Evolutionary conservation across 2,797 vertebrate genomes (phyloP).

Genomic region (Gymnothorax reevesii): DNA sequence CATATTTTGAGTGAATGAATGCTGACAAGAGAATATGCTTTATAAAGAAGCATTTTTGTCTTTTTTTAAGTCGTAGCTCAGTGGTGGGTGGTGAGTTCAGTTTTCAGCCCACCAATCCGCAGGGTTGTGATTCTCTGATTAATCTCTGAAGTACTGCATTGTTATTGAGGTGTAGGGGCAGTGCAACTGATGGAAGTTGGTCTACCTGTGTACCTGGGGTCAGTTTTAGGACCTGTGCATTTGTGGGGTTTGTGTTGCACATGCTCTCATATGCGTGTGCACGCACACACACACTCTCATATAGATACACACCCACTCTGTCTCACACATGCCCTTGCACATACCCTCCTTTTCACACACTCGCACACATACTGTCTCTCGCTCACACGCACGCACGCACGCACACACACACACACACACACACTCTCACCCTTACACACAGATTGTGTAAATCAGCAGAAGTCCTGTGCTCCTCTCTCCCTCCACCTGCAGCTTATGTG

Average conservation of each 20-base stretch:
- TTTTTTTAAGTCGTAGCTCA: constrained; percentile 51
- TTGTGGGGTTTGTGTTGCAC: too few species aligned
- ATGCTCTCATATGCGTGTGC: neutral
- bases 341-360: neutral
- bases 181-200: constrained; percentile 50
- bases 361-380: neutral
- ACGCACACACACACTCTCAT: neutral
- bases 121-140: constrained; percentile 42
- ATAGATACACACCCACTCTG: neutral
- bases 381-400: neutral
- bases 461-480: constrained; percentile 3
- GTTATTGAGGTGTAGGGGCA: constrained; percentile 53
- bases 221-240: constrained; percentile 14
- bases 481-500: neutral
- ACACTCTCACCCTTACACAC: neutral
- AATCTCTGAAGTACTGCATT: constrained; percentile 62
- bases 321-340: neutral
- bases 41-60: constrained; percentile 62
- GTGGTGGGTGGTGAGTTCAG: constrained; percentile 37
- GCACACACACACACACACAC: neutral
- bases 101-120: constrained; percentile 57
- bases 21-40: constrained; percentile 72
- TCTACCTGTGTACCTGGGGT: constrained; percentile 56
- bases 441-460: constrained; percentile 17
- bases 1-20: constrained; percentile 68